These are phyloP conservation scores for Apamea epomidion DNA, from an alignment of 2,888 invertebrate species.

Conservation along the genomic window DNA sequence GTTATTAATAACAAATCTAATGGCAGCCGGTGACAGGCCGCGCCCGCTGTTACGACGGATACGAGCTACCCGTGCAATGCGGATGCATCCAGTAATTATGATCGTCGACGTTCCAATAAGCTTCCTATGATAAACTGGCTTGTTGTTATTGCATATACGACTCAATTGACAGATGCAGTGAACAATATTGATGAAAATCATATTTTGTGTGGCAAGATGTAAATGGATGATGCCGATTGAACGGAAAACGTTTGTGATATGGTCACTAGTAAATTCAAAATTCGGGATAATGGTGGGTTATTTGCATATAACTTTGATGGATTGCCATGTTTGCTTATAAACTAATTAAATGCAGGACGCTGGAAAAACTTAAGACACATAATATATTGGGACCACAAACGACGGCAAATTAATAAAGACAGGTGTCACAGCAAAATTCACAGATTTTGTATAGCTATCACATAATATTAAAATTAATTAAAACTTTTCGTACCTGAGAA, in stretches of 20 bases:
- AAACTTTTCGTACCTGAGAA: constrained; percentile 26
- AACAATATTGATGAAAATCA: constrained; percentile 54
- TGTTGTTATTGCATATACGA: constrained; percentile 37
- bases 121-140: constrained; percentile 46
- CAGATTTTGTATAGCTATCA: background rate
- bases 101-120: constrained; percentile 62
- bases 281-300: background rate
- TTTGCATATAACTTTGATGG: background rate
- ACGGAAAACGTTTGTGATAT: background rate
- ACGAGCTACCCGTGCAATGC: constrained; percentile 61
- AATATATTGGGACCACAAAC: background rate
- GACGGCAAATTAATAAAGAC: constrained; percentile 8
- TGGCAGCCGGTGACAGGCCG: constrained; percentile 47
- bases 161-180: constrained; percentile 20
- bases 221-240: constrained; percentile 28
- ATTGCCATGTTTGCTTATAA: background rate
- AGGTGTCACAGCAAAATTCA: background rate
- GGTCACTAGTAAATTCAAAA: constrained; percentile 19
- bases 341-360: background rate
- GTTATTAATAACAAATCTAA: constrained; percentile 62
- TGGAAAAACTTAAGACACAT: background rate
- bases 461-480: constrained; percentile 40
- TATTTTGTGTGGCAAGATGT: constrained; percentile 42
- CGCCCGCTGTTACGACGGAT: constrained; percentile 47
- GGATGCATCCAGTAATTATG: constrained; percentile 64